Percentiles rank a stretch among this genome's conserved stretches.
Evolutionary conservation across 2,888 invertebrate genomes (phyloP).

Genomic region (Xanthia togata): DNA sequence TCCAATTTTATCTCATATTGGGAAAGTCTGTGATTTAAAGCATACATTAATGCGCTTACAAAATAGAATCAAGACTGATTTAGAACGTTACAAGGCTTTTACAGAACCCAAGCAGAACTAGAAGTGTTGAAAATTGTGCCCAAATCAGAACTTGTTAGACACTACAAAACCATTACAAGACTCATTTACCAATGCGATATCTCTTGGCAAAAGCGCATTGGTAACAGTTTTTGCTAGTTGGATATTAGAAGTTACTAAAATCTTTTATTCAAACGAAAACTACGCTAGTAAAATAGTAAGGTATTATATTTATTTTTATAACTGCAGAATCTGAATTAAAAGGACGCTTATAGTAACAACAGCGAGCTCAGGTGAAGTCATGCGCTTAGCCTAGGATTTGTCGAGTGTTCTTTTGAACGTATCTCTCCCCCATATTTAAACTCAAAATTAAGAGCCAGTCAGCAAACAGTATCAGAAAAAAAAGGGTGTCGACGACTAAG

Average conservation of each 20-base stretch:
- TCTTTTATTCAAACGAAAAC: background rate
- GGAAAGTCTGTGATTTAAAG: too few species aligned
- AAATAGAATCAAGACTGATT: too few species aligned
- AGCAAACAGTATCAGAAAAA: slow-evolving; percentile 87
- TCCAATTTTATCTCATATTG: too few species aligned
- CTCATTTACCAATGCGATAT: too few species aligned
- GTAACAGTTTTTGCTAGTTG: too few species aligned
- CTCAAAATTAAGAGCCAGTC: slow-evolving; percentile 87
- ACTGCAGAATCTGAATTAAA: slow-evolving; percentile 14
- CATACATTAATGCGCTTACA: too few species aligned
- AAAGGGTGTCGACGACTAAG: slow-evolving; percentile 87
- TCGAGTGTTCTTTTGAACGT: slow-evolving; percentile 84
- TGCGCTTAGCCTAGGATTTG: slow-evolving; percentile 80
- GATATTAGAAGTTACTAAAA: background rate
- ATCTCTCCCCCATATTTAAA: slow-evolving; percentile 87
- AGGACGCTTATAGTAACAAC: slow-evolving; percentile 8
- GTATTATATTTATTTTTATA: slow-evolving; percentile 10
- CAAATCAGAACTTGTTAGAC: too few species aligned
- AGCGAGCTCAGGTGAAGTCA: slow-evolving; percentile 76
- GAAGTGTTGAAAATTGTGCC: too few species aligned
- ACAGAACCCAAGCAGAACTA: too few species aligned
- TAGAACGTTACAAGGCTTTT: too few species aligned
- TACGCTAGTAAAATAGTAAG: slow-evolving; percentile 31
- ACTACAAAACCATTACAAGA: too few species aligned
- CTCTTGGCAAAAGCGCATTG: too few species aligned